phyloP scores from a whole-genome alignment of 2,797 vertebrate genomes.

The Gymnoscopelus braueri region DNA sequence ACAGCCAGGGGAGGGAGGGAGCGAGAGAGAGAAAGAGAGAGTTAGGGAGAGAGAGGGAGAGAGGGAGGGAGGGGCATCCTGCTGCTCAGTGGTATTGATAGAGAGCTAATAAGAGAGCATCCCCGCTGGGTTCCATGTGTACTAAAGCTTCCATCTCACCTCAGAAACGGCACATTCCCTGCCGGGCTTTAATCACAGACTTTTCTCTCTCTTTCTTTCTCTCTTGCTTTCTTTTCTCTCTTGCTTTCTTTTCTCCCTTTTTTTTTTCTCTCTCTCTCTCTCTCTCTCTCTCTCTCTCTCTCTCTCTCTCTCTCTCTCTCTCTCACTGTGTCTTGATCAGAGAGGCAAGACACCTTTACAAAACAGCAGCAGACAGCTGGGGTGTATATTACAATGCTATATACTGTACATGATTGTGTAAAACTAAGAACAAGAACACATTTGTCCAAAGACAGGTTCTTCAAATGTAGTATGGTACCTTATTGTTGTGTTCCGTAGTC shows the following conservation, averaged over 20 bases:
- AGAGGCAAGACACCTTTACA: too few species aligned
- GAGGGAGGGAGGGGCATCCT: conserved; percentile 10
- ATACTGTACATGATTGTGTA: too few species aligned
- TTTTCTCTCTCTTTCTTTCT: conserved; percentile 1
- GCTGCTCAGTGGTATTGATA: conserved; percentile 53
- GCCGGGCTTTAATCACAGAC: too few species aligned
- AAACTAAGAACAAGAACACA: too few species aligned
- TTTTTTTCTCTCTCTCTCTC: not conserved
- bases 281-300: not conserved
- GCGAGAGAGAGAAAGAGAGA: not conserved
- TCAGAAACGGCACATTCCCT: too few species aligned
- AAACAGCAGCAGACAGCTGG: too few species aligned
- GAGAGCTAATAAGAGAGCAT: conserved; percentile 41
- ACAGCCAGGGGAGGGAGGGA: not conserved
- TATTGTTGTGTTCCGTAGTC: too few species aligned
- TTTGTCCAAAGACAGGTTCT: too few species aligned
- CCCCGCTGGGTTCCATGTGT: conserved; percentile 25
- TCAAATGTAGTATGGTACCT: too few species aligned
- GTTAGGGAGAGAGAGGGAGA: conserved; percentile 30
- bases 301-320: too few species aligned
- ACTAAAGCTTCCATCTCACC: not conserved
- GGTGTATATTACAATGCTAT: too few species aligned
- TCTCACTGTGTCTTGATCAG: too few species aligned
- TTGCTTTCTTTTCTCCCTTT: conserved; percentile 29
- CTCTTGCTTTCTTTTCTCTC: conserved; percentile 32